Percentiles rank a stretch among this genome's conserved stretches.
Conservation (phyloP, 1,140 invertebrate species). For the Cydia splendana region DNA sequence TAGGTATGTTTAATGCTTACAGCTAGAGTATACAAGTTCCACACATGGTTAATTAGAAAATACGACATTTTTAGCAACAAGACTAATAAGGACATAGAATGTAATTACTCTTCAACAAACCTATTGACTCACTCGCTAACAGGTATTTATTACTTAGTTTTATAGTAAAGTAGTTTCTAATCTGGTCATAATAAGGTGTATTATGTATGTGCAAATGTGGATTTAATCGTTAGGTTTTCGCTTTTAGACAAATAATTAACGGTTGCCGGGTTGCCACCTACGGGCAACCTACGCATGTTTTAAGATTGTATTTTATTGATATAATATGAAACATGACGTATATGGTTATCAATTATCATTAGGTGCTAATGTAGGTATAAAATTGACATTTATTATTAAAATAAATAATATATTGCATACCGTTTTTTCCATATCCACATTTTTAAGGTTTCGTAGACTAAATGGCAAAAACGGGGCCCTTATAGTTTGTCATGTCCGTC, state of each 20-base stretch:
- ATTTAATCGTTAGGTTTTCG: background rate
- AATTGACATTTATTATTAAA: too few species aligned
- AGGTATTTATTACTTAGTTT: background rate
- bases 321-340: background rate
- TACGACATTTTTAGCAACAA: background rate
- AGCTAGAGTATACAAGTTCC: background rate
- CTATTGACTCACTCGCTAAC: background rate
- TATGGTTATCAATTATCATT: too few species aligned
- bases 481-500: too few species aligned
- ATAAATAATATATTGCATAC: too few species aligned
- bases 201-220: background rate
- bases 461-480: too few species aligned
- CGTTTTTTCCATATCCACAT: too few species aligned
- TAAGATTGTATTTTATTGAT: background rate
- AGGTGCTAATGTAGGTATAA: too few species aligned
- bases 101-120: background rate
- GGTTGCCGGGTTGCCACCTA: background rate
- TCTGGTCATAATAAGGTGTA: background rate
- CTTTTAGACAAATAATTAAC: slow-evolving; percentile 2
- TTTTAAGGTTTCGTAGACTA: too few species aligned
- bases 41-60: slow-evolving; percentile 7
- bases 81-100: background rate
- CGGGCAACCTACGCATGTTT: slow-evolving; percentile 3
- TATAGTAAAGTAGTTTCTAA: background rate
- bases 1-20: too few species aligned